These are phyloP conservation scores for Mycteria americana DNA, from an alignment of 2,797 vertebrate genomes.

Conservation along the genomic window DNA sequence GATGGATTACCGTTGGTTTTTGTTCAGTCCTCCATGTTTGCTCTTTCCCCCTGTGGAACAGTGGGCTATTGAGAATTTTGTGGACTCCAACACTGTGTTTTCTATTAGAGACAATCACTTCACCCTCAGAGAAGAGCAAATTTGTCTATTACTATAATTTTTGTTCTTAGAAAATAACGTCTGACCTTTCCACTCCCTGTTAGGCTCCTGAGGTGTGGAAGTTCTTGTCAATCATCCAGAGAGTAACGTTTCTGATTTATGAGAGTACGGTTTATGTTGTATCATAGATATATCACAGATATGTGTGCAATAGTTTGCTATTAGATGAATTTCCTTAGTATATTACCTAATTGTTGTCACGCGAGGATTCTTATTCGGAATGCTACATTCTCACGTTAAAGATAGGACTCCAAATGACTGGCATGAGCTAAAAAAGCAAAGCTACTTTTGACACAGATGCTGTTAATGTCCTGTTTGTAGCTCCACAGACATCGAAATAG, in stretches of 20 bases:
- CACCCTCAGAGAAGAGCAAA: not conserved
- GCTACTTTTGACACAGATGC: not conserved
- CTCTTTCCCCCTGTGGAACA: not conserved
- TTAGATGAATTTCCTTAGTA: not conserved
- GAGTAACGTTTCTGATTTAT: not conserved
- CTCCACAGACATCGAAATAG: not conserved
- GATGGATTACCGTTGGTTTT: not conserved
- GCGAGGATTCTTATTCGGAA: not conserved
- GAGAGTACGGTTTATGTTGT: not conserved
- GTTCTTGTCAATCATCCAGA: not conserved
- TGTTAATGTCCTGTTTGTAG: not conserved
- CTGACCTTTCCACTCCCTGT: not conserved
- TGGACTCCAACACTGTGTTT: not conserved
- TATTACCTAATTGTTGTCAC: not conserved
- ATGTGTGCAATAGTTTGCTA: not conserved
- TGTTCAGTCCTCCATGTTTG: not conserved
- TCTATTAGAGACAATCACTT: not conserved
- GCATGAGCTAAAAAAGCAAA: not conserved
- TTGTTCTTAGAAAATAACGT: not conserved
- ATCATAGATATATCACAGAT: not conserved
- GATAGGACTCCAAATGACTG: not conserved
- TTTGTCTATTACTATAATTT: not conserved
- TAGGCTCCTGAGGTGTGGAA: not conserved
- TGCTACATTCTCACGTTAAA: not conserved
- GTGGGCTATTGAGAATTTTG: not conserved